Conservation (phyloP, 2,888 invertebrate species). For the Nudaria mundana region DNA sequence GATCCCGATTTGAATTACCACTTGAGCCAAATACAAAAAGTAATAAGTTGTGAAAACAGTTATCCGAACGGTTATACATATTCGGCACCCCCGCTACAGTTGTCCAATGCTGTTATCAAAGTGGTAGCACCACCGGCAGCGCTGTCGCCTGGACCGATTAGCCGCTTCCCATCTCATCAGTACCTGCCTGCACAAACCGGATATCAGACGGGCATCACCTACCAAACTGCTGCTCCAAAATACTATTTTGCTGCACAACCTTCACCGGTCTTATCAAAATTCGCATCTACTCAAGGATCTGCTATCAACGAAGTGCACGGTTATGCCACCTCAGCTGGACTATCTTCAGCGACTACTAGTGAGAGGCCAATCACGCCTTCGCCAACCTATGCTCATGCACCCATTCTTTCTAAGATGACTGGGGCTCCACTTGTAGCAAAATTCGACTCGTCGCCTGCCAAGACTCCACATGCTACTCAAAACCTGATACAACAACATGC, state of each 20-base stretch:
- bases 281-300: constrained; percentile 36
- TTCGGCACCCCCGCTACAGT: constrained; percentile 76
- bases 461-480: constrained; percentile 54
- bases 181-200: constrained; percentile 21
- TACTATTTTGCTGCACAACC: constrained; percentile 60
- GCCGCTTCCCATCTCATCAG: constrained; percentile 31
- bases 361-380: constrained; percentile 61
- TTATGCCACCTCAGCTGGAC: constrained; percentile 77
- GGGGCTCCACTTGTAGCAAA: constrained; percentile 69
- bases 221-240: constrained; percentile 50
- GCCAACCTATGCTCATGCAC: constrained; percentile 75
- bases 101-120: constrained; percentile 63
- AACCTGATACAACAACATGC: constrained; percentile 59
- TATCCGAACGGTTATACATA: constrained; percentile 81
- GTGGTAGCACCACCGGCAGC: constrained; percentile 35
- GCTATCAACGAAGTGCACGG: constrained; percentile 71
- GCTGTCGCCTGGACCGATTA: constrained; percentile 26
- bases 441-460: constrained; percentile 56
- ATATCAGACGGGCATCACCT: constrained; percentile 39
- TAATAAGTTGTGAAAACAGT: constrained; percentile 62
- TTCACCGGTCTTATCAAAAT: constrained; percentile 43
- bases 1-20: constrained; percentile 76
- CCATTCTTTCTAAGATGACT: constrained; percentile 74
- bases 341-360: constrained; percentile 59
- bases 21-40: constrained; percentile 62